These are phyloP conservation scores for Hyposoter didymator DNA, from an alignment of 2,888 invertebrate species.

Conservation along the genomic window DNA sequence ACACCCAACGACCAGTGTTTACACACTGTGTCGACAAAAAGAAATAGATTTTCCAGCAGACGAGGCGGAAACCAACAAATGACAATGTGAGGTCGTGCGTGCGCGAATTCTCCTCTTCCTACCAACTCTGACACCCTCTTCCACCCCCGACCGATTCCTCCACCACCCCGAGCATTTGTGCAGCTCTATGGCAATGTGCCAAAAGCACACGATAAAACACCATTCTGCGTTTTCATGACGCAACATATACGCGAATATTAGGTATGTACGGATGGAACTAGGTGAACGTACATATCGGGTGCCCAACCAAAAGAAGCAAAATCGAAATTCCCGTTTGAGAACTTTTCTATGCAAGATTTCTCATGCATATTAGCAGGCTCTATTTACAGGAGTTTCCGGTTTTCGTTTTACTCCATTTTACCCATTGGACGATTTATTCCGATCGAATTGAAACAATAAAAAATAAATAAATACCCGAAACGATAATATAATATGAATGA, in stretches of 20 bases:
- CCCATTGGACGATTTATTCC: neutral
- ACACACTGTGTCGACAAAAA: conserved; percentile 71
- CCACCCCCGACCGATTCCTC: neutral
- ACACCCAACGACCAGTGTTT: conserved; percentile 60
- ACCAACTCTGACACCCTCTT: neutral
- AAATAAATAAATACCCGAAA: too few species aligned
- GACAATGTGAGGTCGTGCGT: conserved; percentile 78
- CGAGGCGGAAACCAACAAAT: conserved; percentile 81
- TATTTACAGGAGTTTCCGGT: neutral
- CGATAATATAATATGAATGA: neutral
- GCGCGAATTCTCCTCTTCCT: conserved; percentile 59
- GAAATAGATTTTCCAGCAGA: conserved; percentile 82
- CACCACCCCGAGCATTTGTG: conserved; percentile 26
- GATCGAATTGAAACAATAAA: neutral
- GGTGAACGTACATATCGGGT: conserved; percentile 35
- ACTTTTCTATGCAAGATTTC: neutral
- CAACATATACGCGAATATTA: conserved; percentile 54
- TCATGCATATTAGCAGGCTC: neutral
- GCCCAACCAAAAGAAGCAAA: neutral
- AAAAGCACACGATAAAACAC: conserved; percentile 79
- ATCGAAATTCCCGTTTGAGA: neutral
- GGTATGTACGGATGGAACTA: conserved; percentile 33
- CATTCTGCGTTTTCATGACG: conserved; percentile 69
- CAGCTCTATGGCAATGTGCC: conserved; percentile 74
- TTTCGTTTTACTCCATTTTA: neutral